phyloP scores from a whole-genome alignment of 1,140 invertebrate species.

The Drosophila repletoides region DNA sequence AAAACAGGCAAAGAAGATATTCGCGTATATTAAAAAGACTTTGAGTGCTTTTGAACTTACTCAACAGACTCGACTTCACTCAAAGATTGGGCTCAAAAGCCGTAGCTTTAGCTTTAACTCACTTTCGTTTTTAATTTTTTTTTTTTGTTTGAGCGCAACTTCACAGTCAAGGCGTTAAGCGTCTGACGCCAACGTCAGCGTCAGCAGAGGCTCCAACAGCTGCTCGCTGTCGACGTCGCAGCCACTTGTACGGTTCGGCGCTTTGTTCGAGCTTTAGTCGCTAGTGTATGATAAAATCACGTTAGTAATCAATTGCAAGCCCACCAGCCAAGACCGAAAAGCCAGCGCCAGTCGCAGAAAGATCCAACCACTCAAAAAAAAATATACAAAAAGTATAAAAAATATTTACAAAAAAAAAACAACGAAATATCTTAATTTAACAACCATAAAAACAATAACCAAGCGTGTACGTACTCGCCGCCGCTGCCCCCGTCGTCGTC shows the following conservation, averaged over 20 bases:
- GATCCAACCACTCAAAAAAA: slow-evolving; percentile 19
- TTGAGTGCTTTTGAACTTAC: not conserved
- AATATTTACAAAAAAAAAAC: not conserved
- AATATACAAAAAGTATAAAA: slow-evolving; percentile 3
- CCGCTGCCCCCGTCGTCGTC: slow-evolving; percentile 19
- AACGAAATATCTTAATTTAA: slow-evolving; percentile 8
- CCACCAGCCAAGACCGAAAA: slow-evolving; percentile 79
- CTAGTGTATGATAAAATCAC: slow-evolving; percentile 82
- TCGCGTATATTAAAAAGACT: slow-evolving; percentile 19
- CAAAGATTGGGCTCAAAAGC: slow-evolving; percentile 22
- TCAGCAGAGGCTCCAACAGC: slow-evolving; percentile 13
- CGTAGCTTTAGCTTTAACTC: slow-evolving; percentile 13
- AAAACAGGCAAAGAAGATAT: slow-evolving; percentile 23
- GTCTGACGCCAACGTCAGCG: slow-evolving; percentile 22
- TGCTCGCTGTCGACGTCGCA: slow-evolving; percentile 36
- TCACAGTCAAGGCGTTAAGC: slow-evolving; percentile 43
- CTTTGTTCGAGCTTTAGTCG: slow-evolving; percentile 82
- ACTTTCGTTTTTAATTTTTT: slow-evolving; percentile 35
- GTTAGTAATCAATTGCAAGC: slow-evolving; percentile 82
- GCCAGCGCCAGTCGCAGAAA: slow-evolving; percentile 49
- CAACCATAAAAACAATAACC: slow-evolving; percentile 21
- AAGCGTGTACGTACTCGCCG: slow-evolving; percentile 32
- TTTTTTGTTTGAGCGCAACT: slow-evolving; percentile 28
- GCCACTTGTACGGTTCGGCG: slow-evolving; percentile 40
- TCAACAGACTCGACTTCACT: slow-evolving; percentile 15